Conservation (phyloP, 2,113 vertebrate genomes). For the Alaudala cheleensis region DNA sequence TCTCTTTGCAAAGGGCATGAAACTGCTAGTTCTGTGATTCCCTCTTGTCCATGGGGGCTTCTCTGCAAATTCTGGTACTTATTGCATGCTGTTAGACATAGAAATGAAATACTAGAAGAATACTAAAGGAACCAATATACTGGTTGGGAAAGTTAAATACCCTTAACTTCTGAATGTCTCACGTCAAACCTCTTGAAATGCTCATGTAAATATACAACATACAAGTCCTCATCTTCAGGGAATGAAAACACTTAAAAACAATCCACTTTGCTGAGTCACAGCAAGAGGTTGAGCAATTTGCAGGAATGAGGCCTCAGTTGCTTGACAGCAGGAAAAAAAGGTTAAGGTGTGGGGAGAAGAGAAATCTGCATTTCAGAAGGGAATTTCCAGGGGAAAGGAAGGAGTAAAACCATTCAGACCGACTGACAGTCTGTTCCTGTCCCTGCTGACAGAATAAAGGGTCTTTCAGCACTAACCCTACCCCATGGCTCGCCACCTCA, state of each 20-base stretch:
- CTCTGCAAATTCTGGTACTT: not conserved
- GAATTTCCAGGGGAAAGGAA: not conserved
- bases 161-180: not conserved
- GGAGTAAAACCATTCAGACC: not conserved
- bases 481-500: rapidly evolving
- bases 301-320: not conserved
- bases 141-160: not conserved
- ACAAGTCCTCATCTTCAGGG: not conserved
- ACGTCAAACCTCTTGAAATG: not conserved
- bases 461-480: not conserved
- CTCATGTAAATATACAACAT: not conserved
- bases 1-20: not conserved
- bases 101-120: not conserved
- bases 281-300: not conserved
- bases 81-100: not conserved
- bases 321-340: not conserved
- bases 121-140: not conserved
- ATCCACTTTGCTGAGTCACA: not conserved
- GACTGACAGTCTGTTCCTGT: not conserved
- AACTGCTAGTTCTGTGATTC: not conserved
- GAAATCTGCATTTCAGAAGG: not conserved
- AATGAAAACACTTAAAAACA: not conserved
- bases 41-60: not conserved
- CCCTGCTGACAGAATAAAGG: not conserved
- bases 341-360: not conserved